Conservation (phyloP, 2,113 vertebrate species). For the Corydoras sp. region DNA sequence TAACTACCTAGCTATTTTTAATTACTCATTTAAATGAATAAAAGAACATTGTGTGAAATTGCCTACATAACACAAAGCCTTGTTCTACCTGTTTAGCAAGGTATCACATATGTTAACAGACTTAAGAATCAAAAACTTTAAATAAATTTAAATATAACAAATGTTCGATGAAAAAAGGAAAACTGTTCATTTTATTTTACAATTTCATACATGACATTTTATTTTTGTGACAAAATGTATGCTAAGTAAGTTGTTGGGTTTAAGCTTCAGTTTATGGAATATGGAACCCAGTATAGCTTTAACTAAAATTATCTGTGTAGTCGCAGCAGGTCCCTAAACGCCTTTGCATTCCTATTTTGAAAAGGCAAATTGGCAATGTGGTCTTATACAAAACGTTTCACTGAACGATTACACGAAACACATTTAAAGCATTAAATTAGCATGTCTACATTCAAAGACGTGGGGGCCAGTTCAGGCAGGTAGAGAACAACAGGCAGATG, state of each 20-base stretch:
- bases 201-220: neutral
- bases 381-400: slow-evolving; percentile 15
- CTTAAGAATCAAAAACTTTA: no score
- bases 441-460: slow-evolving; percentile 10
- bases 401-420: slow-evolving; percentile 30
- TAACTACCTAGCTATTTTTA: slow-evolving; percentile 47
- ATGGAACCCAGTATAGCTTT: no score
- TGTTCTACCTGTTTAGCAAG: slow-evolving; percentile 7
- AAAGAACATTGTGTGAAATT: slow-evolving; percentile 20
- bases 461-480: slow-evolving; percentile 39
- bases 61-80: neutral
- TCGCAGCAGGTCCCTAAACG: neutral
- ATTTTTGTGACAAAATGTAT: no score
- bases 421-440: slow-evolving; percentile 1
- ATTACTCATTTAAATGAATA: slow-evolving; percentile 9
- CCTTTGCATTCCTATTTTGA: neutral
- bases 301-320: neutral
- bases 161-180: neutral
- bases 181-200: no score
- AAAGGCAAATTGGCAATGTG: slow-evolving; percentile 11
- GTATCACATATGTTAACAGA: neutral
- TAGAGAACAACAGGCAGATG: slow-evolving; percentile 6
- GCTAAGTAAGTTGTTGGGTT: no score
- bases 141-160: no score
- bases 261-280: no score